These are phyloP conservation scores for Acrocephalus kingi DNA, from an alignment of 2,113 vertebrate genomes.

Conservation along the genomic window DNA sequence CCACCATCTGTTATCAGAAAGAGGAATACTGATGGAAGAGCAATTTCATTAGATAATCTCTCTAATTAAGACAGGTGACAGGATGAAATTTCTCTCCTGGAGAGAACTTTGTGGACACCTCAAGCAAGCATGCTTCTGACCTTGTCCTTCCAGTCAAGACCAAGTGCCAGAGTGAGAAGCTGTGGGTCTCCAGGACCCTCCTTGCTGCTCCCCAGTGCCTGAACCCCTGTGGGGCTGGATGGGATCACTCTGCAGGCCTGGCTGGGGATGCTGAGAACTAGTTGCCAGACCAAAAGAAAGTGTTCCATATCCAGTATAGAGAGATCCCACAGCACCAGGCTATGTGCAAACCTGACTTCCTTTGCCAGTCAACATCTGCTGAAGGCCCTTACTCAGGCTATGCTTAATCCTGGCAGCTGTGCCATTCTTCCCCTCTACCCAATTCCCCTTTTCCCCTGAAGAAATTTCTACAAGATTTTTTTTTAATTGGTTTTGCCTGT, in stretches of 20 bases:
- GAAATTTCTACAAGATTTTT: not conserved
- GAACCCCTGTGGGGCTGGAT: not conserved
- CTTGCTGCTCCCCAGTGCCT: not conserved
- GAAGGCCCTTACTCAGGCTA: not conserved
- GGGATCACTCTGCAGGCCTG: not conserved
- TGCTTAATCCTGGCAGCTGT: not conserved
- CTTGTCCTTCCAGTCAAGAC: not conserved
- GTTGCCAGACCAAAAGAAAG: not conserved
- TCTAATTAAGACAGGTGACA: constrained; percentile 2
- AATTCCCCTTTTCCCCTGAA: constrained; percentile 12
- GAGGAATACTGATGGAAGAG: not conserved
- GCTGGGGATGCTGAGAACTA: not conserved
- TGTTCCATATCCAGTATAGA: not conserved
- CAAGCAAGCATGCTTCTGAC: not conserved
- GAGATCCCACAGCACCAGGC: not conserved
- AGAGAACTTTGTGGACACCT: not conserved
- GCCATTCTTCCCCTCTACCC: not conserved
- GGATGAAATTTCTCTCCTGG: not conserved
- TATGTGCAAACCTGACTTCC: not conserved
- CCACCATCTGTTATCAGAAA: constrained; percentile 7
- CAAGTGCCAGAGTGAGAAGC: not conserved
- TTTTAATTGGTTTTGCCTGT: not conserved
- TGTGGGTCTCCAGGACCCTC: not conserved
- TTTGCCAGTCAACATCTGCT: not conserved
- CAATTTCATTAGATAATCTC: not conserved